Evolutionary conservation across 1,140 invertebrate species (phyloP).

Genomic region (Temnothorax longispinosus): DNA sequence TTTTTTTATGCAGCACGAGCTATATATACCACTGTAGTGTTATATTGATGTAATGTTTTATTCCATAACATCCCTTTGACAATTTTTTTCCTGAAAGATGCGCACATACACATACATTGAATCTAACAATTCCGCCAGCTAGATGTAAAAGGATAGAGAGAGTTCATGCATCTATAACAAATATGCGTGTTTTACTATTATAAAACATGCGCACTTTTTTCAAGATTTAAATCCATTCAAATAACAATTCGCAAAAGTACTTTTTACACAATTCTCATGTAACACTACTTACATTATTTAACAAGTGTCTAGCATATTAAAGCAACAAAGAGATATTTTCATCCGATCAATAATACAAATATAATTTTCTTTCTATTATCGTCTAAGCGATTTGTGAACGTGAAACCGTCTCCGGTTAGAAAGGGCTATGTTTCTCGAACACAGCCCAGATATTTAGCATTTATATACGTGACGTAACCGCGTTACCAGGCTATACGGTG

Average conservation of each 20-base stretch:
- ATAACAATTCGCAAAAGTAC: not conserved
- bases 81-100: conserved; percentile 28
- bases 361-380: not conserved
- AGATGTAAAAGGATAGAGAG: not conserved
- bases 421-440: conserved; percentile 22
- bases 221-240: not conserved
- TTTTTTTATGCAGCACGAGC: not conserved
- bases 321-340: not conserved
- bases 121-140: not conserved
- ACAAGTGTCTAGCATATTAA: not conserved
- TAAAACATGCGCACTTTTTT: not conserved
- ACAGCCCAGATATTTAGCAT: conserved; percentile 35
- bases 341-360: not conserved
- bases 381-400: not conserved
- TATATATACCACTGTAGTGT: not conserved
- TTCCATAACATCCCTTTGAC: conserved; percentile 17
- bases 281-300: not conserved
- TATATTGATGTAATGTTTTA: not conserved
- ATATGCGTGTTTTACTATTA: not conserved
- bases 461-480: conserved; percentile 57
- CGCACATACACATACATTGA: not conserved
- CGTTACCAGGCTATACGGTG: conserved; percentile 39
- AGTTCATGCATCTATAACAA: conserved; percentile 47
- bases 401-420: not conserved
- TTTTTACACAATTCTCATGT: not conserved